phyloP scores from a whole-genome alignment of 2,888 invertebrate species.

The Matsumyia berberina region DNA sequence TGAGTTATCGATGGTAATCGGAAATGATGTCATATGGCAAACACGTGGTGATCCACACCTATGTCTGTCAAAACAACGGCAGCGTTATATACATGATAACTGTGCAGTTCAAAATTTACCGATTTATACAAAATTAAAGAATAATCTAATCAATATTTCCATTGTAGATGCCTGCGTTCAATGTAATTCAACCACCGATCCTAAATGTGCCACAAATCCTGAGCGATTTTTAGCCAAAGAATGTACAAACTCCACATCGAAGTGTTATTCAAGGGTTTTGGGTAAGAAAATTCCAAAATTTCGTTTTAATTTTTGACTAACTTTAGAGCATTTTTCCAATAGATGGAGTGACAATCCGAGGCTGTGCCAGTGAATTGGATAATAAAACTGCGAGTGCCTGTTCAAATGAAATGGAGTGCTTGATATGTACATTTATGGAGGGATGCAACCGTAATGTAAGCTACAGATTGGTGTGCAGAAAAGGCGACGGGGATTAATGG shows the following conservation, averaged over 20 bases:
- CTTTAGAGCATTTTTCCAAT: background rate
- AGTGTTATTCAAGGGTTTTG: conserved; percentile 80
- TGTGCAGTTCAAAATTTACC: background rate
- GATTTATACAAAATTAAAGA: background rate
- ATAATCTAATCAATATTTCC: background rate
- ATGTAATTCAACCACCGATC: conserved; percentile 80
- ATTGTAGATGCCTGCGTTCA: conserved; percentile 81
- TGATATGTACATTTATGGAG: conserved; percentile 79
- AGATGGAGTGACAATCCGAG: conserved; percentile 82
- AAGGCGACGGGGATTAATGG: background rate
- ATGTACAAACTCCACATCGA: conserved; percentile 78
- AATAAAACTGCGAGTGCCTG: conserved; percentile 78
- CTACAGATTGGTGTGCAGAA: background rate
- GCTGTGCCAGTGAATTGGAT: conserved; percentile 81
- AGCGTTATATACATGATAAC: conserved; percentile 20
- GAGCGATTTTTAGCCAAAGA: conserved; percentile 79
- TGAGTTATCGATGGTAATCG: background rate
- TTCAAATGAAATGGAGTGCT: conserved; percentile 81
- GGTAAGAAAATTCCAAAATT: conserved; percentile 76
- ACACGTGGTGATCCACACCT: conserved; percentile 8
- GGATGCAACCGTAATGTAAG: conserved; percentile 80
- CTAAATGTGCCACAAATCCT: conserved; percentile 81
- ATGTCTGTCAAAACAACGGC: conserved; percentile 1
- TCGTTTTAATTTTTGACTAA: background rate
- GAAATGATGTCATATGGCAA: conserved; percentile 34